phyloP scores from a whole-genome alignment of 2,113 vertebrate species.

The Natator depressus region DNA sequence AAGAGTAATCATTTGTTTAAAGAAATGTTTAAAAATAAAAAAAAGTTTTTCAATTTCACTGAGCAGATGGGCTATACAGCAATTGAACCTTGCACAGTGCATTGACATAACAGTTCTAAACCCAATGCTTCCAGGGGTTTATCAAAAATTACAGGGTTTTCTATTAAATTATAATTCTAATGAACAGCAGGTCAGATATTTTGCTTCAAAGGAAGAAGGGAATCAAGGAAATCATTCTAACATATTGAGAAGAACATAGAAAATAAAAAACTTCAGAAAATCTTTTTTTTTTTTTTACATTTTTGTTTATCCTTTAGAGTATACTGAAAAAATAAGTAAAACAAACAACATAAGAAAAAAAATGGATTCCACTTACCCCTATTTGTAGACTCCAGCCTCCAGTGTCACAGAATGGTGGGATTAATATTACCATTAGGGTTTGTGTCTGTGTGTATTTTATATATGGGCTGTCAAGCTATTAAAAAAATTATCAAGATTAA shows the following conservation, averaged over 20 bases:
- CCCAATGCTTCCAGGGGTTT: not conserved
- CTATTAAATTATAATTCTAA: slow-evolving; percentile 20
- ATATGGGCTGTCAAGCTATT: too few species aligned
- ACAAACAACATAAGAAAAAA: not conserved
- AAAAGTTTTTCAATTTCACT: not conserved
- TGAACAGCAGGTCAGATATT: slow-evolving; percentile 1
- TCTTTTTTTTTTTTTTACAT: not conserved
- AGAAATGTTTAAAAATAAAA: not conserved
- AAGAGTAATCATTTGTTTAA: not conserved
- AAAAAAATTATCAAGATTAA: too few species aligned
- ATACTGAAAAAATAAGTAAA: not conserved
- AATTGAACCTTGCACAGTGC: not conserved
- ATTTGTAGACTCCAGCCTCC: not conserved
- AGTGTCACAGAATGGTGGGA: not conserved
- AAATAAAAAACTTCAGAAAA: not conserved
- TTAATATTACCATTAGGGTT: not conserved
- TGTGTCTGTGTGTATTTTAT: accelerated
- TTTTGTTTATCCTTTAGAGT: not conserved
- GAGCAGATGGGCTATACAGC: not conserved
- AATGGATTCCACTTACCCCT: not conserved
- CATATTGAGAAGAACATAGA: not conserved
- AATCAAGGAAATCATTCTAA: not conserved
- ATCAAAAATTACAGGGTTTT: slow-evolving; percentile 8
- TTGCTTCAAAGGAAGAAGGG: slow-evolving; percentile 1
- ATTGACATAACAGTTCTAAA: not conserved